Base-by-base conservation (phyloP, 2,888 invertebrate species). In the Morpho helenor region DNA sequence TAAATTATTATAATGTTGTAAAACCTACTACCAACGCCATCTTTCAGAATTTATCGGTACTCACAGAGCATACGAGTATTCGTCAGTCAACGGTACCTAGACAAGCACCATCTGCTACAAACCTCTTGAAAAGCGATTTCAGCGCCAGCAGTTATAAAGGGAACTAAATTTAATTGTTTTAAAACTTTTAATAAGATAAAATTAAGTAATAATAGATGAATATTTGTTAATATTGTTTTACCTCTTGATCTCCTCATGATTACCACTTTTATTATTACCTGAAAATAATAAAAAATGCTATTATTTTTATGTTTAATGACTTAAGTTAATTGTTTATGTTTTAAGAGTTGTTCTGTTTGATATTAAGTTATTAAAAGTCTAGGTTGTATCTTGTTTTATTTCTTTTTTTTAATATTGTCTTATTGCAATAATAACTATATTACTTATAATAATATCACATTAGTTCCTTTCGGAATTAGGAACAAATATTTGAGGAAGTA, bases 21-120 rank as follows among this genome's bases (percentile, higher is more conserved):
- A 43, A 47, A 39, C 10, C n/a, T 4, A 48, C 49, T 9, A 23
- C 16, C 50, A 61, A 49, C 66, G 66, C 66, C 66, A 66, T 64
- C 66, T 66, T 53, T 52, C 51, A 44, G 41, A 56, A 45, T 59
- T 49, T 39, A 39, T n/a, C 46, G 44, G 54, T 51, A 64, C 64
- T 60, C 41, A 39, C 47, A 52, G 22, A 46, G 54, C 56, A 52
- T 49, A 44, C 57, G 53, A 49, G 43, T 60, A 56, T 60, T 55
- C 62, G 52, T 49, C 55, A 40, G 40, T 49, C 43, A 56, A 47
- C 44, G 8, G 44, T 10, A 58, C 52, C 57, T 59, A 64, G 62
- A 61, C 50, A 53, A 52, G 59, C 62, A 66, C 64, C 65, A 61
- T 62, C 45, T 23, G 49, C 49, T 49, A 31, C 9, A 52, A 49